Evolutionary conservation across 1,140 invertebrate species (phyloP), one percentile per base, ranked within the genome.

Genomic region (Bombus picipes): DNA sequence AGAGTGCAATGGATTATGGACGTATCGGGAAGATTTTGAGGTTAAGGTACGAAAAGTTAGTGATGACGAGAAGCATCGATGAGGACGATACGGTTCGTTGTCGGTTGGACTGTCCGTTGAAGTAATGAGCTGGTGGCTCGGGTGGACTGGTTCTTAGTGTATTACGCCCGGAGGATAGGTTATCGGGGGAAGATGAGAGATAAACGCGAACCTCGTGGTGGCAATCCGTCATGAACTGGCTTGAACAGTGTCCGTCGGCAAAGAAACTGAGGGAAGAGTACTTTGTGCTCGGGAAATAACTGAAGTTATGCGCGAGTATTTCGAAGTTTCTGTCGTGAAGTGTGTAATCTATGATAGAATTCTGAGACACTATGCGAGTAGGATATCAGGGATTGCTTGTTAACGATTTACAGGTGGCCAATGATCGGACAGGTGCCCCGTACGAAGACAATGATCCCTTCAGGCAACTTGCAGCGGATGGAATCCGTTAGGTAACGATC

Each of bases 1-100:
- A 85, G 71, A 81, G 84, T 85, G 84, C 84, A n/a, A 81, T 81
- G 84, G 79, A 75, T 85, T 85, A 81, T 85, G 84, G 70, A 74
- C 59, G 47, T 53, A 8, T 41, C 34, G 39, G 8, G 71, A 43
- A 22, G 59, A 74, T 13, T 43, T 53, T 28, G 37, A 68, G 43
- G 43, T 34, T 8, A 2, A 53, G 59, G 79, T 22, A 34, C 71
- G 70, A 74, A 22, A 4, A 70, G 34, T 34, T 25, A 57, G 71
- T 65, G 71, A 74, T 34, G 41, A n/a, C 34, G 28, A 10, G 39
- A 5, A 12, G 43, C 32, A 37, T 43, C n/a, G 59, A 41, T 12
- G 43, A 43, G 78, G 41, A 74, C 57, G 22, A 43, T 10, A 65
- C 28, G 10, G 28, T 39, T 47, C 39, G 65, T 28, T 43, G 15